Conservation (phyloP, 2,888 invertebrate species). For the Cheilosia soror region DNA sequence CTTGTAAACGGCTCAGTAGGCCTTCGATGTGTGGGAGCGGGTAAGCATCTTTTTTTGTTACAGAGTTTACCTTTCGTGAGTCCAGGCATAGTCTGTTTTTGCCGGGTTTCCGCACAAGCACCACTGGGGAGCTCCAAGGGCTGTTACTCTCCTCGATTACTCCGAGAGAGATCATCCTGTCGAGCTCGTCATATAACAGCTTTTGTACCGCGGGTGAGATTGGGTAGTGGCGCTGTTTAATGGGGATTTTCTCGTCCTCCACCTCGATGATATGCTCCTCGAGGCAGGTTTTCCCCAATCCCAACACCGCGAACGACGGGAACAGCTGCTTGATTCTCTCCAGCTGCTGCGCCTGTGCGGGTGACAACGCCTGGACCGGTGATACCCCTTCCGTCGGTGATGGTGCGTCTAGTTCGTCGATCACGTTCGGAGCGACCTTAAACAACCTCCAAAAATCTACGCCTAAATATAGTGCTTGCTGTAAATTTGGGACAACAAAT, state of each 20-base stretch:
- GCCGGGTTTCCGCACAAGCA: conserved; percentile 6
- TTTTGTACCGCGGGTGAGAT: conserved; percentile 29
- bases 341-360: neutral
- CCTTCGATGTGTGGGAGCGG: neutral
- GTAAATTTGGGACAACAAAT: neutral
- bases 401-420: neutral
- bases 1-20: neutral
- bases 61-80: neutral
- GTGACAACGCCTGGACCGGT: neutral
- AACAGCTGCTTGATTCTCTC: neutral
- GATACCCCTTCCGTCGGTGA: neutral
- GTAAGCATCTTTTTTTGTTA: conserved; percentile 3
- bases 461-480: neutral
- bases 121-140: neutral
- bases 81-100: conserved; percentile 15
- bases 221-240: conserved; percentile 25
- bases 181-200: conserved; percentile 27
- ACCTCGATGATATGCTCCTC: conserved; percentile 19
- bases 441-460: neutral
- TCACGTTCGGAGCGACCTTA: neutral
- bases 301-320: neutral
- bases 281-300: conserved; percentile 4
- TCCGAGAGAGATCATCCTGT: conserved; percentile 6
- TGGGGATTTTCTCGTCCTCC: conserved; percentile 13
- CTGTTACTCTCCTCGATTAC: no score